phyloP scores from a whole-genome alignment of 2,113 vertebrate species.

The Colossoma macropomum region DNA sequence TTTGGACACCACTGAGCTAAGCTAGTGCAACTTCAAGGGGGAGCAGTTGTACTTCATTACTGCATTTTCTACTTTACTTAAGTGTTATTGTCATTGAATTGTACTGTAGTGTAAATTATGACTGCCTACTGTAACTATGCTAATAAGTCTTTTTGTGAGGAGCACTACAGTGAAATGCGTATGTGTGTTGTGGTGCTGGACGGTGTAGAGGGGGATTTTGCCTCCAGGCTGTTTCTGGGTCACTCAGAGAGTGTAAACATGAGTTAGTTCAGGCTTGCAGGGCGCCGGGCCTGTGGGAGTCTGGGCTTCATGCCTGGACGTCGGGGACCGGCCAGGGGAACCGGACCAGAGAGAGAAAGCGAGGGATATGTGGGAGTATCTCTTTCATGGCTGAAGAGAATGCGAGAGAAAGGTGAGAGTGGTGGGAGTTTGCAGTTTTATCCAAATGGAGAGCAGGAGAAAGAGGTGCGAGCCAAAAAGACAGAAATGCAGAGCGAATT shows the following conservation, averaged over 20 bases:
- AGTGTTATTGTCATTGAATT: too few species aligned
- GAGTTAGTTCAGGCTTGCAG: slow-evolving; percentile 23
- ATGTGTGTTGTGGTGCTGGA: not conserved
- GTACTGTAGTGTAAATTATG: too few species aligned
- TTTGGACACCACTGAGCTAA: too few species aligned
- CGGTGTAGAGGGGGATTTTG: not conserved
- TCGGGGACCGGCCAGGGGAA: slow-evolving; percentile 1
- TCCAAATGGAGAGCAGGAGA: not conserved
- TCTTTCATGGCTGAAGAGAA: not conserved
- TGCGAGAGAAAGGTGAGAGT: slow-evolving; percentile 1
- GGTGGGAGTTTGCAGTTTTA: slow-evolving; percentile 1
- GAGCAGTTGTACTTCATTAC: too few species aligned
- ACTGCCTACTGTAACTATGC: too few species aligned
- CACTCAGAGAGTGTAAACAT: slow-evolving; percentile 21
- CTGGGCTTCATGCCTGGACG: slow-evolving; percentile 41
- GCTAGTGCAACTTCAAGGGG: too few species aligned
- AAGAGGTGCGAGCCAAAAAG: not conserved
- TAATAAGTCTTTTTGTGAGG: too few species aligned
- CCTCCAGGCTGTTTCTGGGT: slow-evolving; percentile 31
- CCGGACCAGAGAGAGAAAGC: slow-evolving; percentile 4
- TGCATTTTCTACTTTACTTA: too few species aligned
- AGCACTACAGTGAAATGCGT: too few species aligned
- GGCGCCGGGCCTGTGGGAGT: slow-evolving; percentile 15
- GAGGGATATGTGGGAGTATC: not conserved
- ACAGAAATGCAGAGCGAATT: slow-evolving; percentile 2